A percentile compares a stretch with the other conserved stretches of the same genome.
Evolutionary conservation across 2,797 vertebrate species (phyloP).

Genomic region (Parauchenoglanis punctatus): DNA sequence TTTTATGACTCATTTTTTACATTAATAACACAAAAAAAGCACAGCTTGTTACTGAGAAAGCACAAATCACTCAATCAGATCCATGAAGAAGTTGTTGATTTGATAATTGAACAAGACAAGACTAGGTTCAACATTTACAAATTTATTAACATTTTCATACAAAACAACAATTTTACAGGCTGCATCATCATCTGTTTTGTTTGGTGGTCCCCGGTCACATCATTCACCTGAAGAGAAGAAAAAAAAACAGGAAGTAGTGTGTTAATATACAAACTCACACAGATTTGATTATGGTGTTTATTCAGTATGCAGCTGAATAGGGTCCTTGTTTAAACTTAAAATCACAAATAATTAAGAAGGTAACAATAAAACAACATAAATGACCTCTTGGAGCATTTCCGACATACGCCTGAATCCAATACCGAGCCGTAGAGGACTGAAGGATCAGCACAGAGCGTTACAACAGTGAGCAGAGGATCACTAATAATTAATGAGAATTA

Average conservation of each 20-base stretch:
- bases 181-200: background rate
- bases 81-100: background rate
- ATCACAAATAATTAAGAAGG: background rate
- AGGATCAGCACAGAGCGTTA: too few relatives aligned
- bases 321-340: background rate
- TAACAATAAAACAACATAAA: background rate
- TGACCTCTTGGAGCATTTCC: background rate
- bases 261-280: background rate
- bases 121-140: background rate
- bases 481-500: background rate
- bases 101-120: background rate
- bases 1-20: background rate
- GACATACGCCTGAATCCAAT: background rate
- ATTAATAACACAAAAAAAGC: background rate
- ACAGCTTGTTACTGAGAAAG: too few relatives aligned
- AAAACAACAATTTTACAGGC: slow-evolving; percentile 67
- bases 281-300: background rate
- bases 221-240: slow-evolving; percentile 1
- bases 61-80: too few relatives aligned
- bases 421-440: background rate
- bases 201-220: slow-evolving; percentile 9
- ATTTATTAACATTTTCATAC: slow-evolving; percentile 66
- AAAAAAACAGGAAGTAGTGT: background rate
- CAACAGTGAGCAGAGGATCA: background rate
- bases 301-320: too few relatives aligned